phyloP scores from a whole-genome alignment of 2,888 invertebrate species.

The Rhamphomyia laevipes region DNA sequence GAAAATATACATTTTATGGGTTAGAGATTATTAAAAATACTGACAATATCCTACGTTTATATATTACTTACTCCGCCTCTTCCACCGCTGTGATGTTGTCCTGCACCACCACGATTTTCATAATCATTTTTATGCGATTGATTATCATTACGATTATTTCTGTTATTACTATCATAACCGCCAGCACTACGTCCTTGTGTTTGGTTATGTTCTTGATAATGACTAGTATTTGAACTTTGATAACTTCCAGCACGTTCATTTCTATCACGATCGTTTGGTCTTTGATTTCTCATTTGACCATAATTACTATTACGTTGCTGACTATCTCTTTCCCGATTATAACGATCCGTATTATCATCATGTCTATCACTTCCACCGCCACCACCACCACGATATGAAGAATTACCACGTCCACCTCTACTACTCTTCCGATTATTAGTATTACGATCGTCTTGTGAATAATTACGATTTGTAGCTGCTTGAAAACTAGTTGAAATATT shows the following conservation, averaged over 20 bases:
- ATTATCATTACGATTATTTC: conserved; percentile 9
- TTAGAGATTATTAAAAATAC: too few relatives aligned
- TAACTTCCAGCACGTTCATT: not conserved
- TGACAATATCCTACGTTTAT: too few relatives aligned
- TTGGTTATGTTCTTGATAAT: conserved; percentile 4
- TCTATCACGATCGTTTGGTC: not conserved
- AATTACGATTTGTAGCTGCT: conserved; percentile 21
- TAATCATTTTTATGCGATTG: conserved; percentile 6
- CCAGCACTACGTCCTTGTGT: conserved; percentile 1
- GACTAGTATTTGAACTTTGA: not conserved
- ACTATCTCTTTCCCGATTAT: conserved; percentile 2
- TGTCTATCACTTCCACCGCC: conserved; percentile 1
- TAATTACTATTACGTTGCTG: conserved; percentile 6
- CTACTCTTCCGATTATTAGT: conserved; percentile 3
- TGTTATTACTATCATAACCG: conserved; percentile 6
- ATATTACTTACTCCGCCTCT: not conserved
- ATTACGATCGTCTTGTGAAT: conserved; percentile 16
- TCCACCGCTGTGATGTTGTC: conserved; percentile 2
- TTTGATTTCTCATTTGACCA: conserved; percentile 1
- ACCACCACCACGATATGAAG: conserved; percentile 11
- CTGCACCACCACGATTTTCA: conserved; percentile 11
- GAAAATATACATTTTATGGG: too few relatives aligned
- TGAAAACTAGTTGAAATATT: conserved; percentile 35
- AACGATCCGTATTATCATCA: not conserved
- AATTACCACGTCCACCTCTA: conserved; percentile 13